Evolutionary conservation across 1,140 invertebrate species (phyloP), one percentile per base, ranked within the genome.

Genomic region (Sitophilus oryzae): DNA sequence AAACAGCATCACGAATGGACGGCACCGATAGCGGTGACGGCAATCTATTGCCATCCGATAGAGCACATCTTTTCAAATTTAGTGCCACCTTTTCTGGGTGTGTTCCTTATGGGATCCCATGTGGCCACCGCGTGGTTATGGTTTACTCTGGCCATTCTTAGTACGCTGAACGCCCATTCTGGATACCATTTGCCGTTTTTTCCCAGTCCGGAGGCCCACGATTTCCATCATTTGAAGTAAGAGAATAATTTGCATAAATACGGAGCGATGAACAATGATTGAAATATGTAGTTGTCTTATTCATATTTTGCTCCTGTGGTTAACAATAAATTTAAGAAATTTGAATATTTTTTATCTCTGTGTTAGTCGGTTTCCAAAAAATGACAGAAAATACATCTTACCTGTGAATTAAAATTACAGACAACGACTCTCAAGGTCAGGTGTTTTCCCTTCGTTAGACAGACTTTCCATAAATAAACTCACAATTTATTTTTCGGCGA

Each of bases 181-280:
- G 91, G 91, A 4, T 93, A 93, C 65, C 91, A 94, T 73, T 76
- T 93, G 61, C 91, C 91, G 0, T 87, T 93, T 64, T 83, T 93
- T 64, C 86, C 88, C 5, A 91, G 88, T 19, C 89, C 90, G n/a
- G 89, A 93, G 73, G 85, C 87, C 1, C 91, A 94, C 66, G 91
- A 93, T 73, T 93, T 88, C 71, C 91, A 94, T 73, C 91, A 94
- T 71, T 74, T 89, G 34, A 91, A 90, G 89, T 91, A 73, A 78
- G 78, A 6, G 16, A n/a, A 37, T 4, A 11, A 11, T 11, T 34
- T 11, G 25, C 25, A 5, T 6, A 34, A 34, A 11, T 6, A 6
- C 25, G 5, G 25, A 34, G 11, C 25, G 25, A 34, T 34, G 25
- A 34, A 6, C 25, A 5, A 34, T 11, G 25, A 11, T 6, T 11